phyloP scores from a whole-genome alignment of 2,888 invertebrate genomes.

The Lepetodrilus schrolli region DNA sequence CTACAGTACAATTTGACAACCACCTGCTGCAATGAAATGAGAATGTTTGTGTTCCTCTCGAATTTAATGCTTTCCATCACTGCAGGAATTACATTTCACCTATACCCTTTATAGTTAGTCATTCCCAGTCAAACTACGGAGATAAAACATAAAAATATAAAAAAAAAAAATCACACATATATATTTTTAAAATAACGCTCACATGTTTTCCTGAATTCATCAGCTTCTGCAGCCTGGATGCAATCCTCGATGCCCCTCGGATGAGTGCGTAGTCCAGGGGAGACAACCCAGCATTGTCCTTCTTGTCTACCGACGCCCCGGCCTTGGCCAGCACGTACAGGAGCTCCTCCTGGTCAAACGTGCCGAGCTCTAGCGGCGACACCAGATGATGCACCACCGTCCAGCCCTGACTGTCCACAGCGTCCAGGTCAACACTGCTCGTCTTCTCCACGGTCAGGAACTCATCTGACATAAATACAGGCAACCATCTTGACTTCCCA shows the following conservation, averaged over 20 bases:
- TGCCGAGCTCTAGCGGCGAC: conserved; percentile 70
- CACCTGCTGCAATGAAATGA: too few species aligned
- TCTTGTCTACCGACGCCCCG: conserved; percentile 66
- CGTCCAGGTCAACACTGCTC: conserved; percentile 65
- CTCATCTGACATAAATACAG: too few species aligned
- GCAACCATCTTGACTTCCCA: too few species aligned
- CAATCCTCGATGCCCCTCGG: conserved; percentile 58
- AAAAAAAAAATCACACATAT: too few species aligned
- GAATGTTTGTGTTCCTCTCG: too few species aligned
- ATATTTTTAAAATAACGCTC: conserved; percentile 17
- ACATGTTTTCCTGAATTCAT: conserved; percentile 51
- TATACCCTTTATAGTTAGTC: too few species aligned
- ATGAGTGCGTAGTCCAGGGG: conserved; percentile 65
- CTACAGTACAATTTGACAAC: too few species aligned
- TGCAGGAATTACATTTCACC: too few species aligned
- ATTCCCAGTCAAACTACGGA: too few species aligned
- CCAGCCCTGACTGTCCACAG: conserved; percentile 71
- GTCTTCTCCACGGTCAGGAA: conserved; percentile 62
- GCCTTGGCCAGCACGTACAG: conserved; percentile 69
- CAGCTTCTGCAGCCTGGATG: conserved; percentile 60
- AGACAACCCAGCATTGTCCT: conserved; percentile 67
- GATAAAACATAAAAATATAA: background rate
- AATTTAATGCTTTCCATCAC: too few species aligned
- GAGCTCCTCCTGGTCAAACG: conserved; percentile 74
- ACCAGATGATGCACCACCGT: conserved; percentile 75